Conservation (phyloP, 2,797 vertebrate species). For the Dipus sagitta region DNA sequence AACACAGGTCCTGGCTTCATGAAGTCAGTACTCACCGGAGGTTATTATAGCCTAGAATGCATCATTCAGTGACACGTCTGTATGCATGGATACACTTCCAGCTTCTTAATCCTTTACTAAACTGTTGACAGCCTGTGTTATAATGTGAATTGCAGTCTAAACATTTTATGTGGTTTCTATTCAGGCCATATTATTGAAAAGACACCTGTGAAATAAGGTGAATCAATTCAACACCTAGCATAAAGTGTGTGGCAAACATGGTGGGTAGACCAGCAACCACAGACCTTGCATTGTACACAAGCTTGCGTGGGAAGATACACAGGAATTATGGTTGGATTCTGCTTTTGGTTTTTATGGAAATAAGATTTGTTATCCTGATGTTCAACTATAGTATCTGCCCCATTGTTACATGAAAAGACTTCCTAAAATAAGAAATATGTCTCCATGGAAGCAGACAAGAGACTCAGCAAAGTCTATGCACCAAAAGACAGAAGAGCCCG, state of each 20-base stretch:
- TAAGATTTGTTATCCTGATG: background rate
- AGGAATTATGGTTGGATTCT: background rate
- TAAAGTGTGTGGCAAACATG: accelerated
- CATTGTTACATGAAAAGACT: background rate
- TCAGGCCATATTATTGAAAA: background rate
- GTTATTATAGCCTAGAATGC: background rate
- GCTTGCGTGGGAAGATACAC: background rate
- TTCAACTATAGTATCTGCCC: background rate
- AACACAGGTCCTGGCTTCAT: background rate
- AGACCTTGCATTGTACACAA: background rate
- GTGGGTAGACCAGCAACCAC: too few relatives aligned
- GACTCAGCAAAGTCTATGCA: too few relatives aligned
- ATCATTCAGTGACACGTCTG: background rate
- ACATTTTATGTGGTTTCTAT: background rate
- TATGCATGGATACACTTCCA: background rate
- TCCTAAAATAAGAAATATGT: background rate
- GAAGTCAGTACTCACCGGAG: background rate
- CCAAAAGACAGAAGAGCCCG: background rate
- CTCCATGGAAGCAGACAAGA: background rate
- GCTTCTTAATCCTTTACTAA: background rate
- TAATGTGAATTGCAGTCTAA: background rate
- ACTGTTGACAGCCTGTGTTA: background rate
- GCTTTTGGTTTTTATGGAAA: background rate
- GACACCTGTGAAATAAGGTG: background rate
- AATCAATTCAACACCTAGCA: background rate